These are phyloP conservation scores for Papilio helenus DNA, from an alignment of 1,140 invertebrate genomes.

Conservation along the genomic window DNA sequence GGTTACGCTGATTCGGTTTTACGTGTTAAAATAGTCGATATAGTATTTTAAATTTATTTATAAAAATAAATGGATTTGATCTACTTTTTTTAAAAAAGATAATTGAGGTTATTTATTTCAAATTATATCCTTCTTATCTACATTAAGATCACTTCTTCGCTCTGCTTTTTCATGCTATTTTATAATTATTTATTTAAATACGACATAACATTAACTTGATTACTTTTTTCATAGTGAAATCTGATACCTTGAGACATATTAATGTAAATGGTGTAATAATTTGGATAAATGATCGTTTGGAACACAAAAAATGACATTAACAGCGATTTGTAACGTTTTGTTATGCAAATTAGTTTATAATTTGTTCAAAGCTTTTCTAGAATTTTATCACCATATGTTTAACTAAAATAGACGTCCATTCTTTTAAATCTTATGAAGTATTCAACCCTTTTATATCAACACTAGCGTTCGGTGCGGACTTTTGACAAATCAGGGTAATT, in stretches of 20 bases:
- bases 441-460: too few relatives aligned
- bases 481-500: too few relatives aligned
- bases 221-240: background rate
- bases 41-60: background rate
- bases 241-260: conserved; percentile 9
- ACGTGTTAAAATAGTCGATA: background rate
- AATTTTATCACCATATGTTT: background rate
- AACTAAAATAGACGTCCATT: background rate
- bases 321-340: background rate
- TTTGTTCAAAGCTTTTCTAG: background rate
- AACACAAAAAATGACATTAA: background rate
- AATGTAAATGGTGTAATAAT: conserved; percentile 12
- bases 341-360: background rate
- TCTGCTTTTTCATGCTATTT: background rate
- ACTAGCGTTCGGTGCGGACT: too few relatives aligned
- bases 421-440: background rate
- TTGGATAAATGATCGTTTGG: conserved; percentile 5
- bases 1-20: background rate
- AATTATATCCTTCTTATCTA: too few relatives aligned
- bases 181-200: conserved; percentile 7
- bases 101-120: background rate
- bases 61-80: background rate
- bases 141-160: background rate
- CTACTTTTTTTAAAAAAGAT: background rate
- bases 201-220: background rate